Conservation (phyloP, 2,113 vertebrate genomes). For the Scopus umbretta region DNA sequence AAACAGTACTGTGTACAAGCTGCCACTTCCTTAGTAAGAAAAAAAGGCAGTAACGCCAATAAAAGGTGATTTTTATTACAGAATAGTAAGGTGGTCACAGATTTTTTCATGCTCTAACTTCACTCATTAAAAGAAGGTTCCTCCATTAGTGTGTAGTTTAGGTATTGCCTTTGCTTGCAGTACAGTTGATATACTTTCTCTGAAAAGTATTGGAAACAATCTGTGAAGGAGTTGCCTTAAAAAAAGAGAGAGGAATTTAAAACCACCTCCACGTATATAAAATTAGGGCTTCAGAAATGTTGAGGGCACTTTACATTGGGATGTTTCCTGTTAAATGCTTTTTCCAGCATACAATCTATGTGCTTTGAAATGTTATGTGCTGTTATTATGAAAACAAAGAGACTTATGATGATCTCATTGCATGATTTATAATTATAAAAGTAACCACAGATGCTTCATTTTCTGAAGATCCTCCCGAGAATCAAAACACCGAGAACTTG, state of each 20-base stretch:
- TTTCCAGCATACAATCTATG: background rate
- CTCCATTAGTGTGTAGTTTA: background rate
- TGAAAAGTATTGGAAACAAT: background rate
- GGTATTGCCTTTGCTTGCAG: background rate
- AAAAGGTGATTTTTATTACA: background rate
- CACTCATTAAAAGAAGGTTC: background rate
- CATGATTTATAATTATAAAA: constrained; percentile 14
- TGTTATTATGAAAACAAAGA: background rate
- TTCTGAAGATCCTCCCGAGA: constrained; percentile 33
- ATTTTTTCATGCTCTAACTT: background rate
- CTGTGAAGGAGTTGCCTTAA: background rate
- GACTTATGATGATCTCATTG: background rate
- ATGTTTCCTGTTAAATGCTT: background rate
- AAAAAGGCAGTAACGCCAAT: background rate
- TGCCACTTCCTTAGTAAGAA: constrained; percentile 27
- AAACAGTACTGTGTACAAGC: constrained; percentile 7
- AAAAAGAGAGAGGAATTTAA: background rate
- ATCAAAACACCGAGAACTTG: background rate
- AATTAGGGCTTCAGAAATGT: background rate
- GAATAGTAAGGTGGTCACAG: background rate
- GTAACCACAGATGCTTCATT: constrained; percentile 1
- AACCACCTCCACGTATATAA: background rate
- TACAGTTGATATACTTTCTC: background rate
- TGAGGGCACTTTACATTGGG: background rate
- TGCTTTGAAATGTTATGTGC: background rate